Evolutionary conservation across 2,888 invertebrate species (phyloP).

Genomic region (Calliopum simillimum): DNA sequence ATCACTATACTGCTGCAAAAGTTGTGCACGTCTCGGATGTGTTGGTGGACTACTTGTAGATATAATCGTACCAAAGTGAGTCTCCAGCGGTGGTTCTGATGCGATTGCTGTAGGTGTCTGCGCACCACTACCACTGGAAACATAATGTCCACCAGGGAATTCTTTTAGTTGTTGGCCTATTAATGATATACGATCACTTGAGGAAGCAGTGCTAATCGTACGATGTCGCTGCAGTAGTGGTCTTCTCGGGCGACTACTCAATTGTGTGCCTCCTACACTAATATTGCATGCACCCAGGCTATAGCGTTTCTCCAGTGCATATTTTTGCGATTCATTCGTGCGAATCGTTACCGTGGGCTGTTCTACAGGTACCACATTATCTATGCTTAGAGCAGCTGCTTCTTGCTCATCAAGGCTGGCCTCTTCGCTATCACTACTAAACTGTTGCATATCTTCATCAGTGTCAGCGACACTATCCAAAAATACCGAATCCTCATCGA

Average conservation of each 20-base stretch:
- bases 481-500: slow-evolving; percentile 87
- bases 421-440: slow-evolving; percentile 85
- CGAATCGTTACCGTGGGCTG: neutral
- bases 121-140: slow-evolving; percentile 34
- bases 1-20: slow-evolving; percentile 64
- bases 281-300: slow-evolving; percentile 48
- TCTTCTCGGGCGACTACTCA: slow-evolving; percentile 52
- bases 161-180: slow-evolving; percentile 56
- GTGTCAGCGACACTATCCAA: slow-evolving; percentile 79
- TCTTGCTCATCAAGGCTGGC: slow-evolving; percentile 55
- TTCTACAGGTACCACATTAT: slow-evolving; percentile 38
- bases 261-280: slow-evolving; percentile 19
- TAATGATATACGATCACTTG: slow-evolving; percentile 57
- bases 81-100: slow-evolving; percentile 54
- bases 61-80: slow-evolving; percentile 61
- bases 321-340: slow-evolving; percentile 7
- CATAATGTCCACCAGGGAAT: slow-evolving; percentile 42
- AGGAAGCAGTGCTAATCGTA: slow-evolving; percentile 59
- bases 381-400: slow-evolving; percentile 38
- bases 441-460: slow-evolving; percentile 86
- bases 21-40: slow-evolving; percentile 57
- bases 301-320: slow-evolving; percentile 52
- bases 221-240: slow-evolving; percentile 62
- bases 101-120: slow-evolving; percentile 45
- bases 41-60: slow-evolving; percentile 54